phyloP scores from a whole-genome alignment of 2,888 invertebrate species.

The Antheraea assamensis region DNA sequence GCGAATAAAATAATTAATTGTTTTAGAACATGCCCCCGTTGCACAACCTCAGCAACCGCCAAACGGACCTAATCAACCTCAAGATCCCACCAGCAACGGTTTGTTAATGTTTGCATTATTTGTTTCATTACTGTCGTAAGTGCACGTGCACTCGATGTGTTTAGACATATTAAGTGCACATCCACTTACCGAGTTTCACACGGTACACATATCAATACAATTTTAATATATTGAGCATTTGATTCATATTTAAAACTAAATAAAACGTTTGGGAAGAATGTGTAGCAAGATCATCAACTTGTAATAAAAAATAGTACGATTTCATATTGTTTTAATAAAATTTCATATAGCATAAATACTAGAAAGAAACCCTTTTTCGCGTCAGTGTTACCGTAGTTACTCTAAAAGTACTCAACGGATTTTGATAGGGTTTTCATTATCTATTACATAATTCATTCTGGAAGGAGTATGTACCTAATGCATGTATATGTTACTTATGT shows the following conservation, averaged over 20 bases:
- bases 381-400: too few relatives aligned
- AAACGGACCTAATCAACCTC: constrained; percentile 43
- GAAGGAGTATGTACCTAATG: too few relatives aligned
- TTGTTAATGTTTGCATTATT: constrained; percentile 1
- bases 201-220: background rate
- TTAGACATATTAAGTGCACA: too few relatives aligned
- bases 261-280: background rate
- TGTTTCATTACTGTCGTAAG: background rate
- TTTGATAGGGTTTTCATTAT: too few relatives aligned
- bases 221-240: background rate
- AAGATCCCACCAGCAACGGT: constrained; percentile 24
- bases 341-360: too few relatives aligned
- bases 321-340: background rate
- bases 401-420: too few relatives aligned
- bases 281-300: background rate
- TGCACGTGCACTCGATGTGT: too few relatives aligned
- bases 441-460: too few relatives aligned
- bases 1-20: constrained; percentile 11
- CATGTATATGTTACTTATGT: too few relatives aligned
- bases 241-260: background rate
- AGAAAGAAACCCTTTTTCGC: too few relatives aligned
- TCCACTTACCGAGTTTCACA: too few relatives aligned
- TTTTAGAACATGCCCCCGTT: background rate
- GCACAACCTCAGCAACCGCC: constrained; percentile 33
- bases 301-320: background rate